These are phyloP conservation scores for Octodon degus DNA, from an alignment of 2,113 vertebrate genomes.

Conservation along the genomic window DNA sequence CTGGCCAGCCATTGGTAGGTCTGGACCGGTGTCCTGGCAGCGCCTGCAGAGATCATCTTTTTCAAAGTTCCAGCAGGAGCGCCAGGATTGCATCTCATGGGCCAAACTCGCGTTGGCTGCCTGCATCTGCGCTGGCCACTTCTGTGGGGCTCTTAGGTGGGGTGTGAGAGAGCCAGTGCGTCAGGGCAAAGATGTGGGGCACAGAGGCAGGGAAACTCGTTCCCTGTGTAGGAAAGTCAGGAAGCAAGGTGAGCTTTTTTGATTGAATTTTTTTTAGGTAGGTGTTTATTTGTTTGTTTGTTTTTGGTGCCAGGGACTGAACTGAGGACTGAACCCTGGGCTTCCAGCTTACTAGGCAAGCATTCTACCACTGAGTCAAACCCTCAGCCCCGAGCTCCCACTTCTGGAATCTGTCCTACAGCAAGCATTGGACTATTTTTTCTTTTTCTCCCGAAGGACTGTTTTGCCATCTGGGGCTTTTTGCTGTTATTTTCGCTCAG, in stretches of 20 bases:
- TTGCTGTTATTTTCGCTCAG: slow-evolving; percentile 41
- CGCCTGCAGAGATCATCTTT: neutral
- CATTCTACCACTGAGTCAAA: no score
- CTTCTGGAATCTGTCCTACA: neutral
- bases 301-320: no score
- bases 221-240: neutral
- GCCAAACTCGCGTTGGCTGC: neutral
- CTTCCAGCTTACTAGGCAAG: no score
- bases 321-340: no score
- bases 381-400: no score
- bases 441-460: neutral
- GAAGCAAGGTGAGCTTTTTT: neutral
- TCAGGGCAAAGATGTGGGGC: neutral
- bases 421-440: neutral
- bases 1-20: neutral
- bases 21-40: neutral
- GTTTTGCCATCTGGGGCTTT: neutral
- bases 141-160: accelerated
- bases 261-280: no score
- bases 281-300: no score
- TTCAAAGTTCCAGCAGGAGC: neutral
- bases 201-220: neutral
- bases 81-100: neutral
- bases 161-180: neutral
- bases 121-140: neutral